A percentile compares a stretch with the other conserved stretches of the same genome.
phyloP scores from a whole-genome alignment of 2,113 vertebrate genomes.

The Larimichthys polyactis region DNA sequence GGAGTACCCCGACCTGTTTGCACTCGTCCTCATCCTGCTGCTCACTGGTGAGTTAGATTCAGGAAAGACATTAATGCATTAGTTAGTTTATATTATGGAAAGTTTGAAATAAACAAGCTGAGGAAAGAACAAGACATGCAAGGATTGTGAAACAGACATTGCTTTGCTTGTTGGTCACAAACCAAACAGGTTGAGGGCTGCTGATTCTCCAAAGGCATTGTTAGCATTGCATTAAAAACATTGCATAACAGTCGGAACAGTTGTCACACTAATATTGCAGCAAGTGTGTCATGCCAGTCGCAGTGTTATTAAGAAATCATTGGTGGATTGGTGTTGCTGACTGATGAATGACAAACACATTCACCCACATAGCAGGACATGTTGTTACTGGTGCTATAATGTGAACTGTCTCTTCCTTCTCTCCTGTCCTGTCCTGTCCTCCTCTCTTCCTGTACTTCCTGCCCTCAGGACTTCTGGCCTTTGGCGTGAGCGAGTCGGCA shows the following conservation, averaged over 20 bases:
- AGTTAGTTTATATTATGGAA: too few species aligned
- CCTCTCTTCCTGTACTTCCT: constrained; percentile 13
- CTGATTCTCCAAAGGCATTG: neutral
- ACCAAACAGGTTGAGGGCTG: neutral
- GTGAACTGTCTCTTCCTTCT: constrained; percentile 13
- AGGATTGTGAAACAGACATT: neutral
- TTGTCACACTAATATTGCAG: constrained; percentile 49
- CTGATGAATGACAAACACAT: constrained; percentile 44
- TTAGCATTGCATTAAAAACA: neutral
- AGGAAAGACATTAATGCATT: too few species aligned
- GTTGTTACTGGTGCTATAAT: constrained; percentile 36
- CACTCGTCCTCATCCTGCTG: constrained; percentile 89
- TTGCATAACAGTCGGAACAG: constrained; percentile 19
- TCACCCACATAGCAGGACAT: constrained; percentile 57
- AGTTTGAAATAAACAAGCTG: too few species aligned
- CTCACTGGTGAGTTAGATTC: constrained; percentile 88
- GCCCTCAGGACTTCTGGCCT: constrained; percentile 89
- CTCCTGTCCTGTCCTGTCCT: neutral
- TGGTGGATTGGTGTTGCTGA: constrained; percentile 39
- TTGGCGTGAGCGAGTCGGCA: constrained; percentile 94
- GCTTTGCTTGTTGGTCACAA: neutral
- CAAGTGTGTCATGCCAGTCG: constrained; percentile 27
- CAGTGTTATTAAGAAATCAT: constrained; percentile 37
- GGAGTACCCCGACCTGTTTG: constrained; percentile 92
- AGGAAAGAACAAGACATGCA: too few species aligned